Evolutionary conservation across 1,140 invertebrate genomes (phyloP), one percentile per base, ranked within the genome.

Genomic region (Drosophila bifasciata): DNA sequence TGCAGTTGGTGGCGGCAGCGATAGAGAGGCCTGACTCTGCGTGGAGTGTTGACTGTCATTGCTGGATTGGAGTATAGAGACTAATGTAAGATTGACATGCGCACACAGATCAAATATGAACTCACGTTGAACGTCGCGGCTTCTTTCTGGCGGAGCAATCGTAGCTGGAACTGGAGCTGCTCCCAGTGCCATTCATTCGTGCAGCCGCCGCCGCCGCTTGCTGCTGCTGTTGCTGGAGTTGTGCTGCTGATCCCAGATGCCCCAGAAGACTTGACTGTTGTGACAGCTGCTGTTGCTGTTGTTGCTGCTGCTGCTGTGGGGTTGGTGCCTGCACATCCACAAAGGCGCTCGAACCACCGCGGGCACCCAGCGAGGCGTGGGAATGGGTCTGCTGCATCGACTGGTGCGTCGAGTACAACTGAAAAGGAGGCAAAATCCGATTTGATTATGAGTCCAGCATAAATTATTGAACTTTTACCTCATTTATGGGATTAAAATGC

Each of bases 91-190:
- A n/a, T n/a, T n/a, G n/a, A n/a, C n/a, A n/a, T n/a, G n/a, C n/a
- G n/a, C n/a, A n/a, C 16, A 2, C 5, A 4, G 2, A 3, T 53
- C 0, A 45, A 40, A 16, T 39, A 2, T 16, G 0, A 50, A 61
- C 86, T 75, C 53, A 91, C 90, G 90, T 91, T 41, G 90, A 91
- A 39, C 90, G 67, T 36, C 93, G 90, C 1, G 93, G 92, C 51
- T 94, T 94, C 72, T 94, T 94, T 4, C 93, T 79, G 0, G 93
- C 92, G 13, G 88, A 53, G 17, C 68, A 67, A 53, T 91, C 90
- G 23, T 78, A 71, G 51, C 49, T 50, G 0, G 68, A 53, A 13
- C 44, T 72, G 11, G 50, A 49, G 40, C 60, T 56, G 6, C 55
- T 60, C 9, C 62, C 51, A 1, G 76, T 88, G 11, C 90, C 90